Base-by-base conservation (phyloP, 2,797 vertebrate genomes). In the Mormyrus proboscirostris region DNA sequence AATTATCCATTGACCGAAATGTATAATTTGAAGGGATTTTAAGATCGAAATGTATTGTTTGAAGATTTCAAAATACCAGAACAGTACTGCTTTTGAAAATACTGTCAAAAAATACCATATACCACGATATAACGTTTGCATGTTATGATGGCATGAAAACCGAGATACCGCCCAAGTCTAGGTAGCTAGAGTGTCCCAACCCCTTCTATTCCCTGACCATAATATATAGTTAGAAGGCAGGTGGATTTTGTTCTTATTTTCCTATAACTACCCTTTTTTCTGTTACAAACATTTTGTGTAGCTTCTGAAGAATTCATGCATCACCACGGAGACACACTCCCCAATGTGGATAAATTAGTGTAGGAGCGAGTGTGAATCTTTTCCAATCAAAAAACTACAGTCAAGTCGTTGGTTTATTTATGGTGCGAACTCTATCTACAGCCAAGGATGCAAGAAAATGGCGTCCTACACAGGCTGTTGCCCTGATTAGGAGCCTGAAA, bases 381-480 rank as follows among this genome's bases (percentile, higher is more conserved):
- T 59, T 62, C 76, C 55, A 84, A 62, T 84, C 76, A 59, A 65
- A 89, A 73, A 12, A 86, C 59, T 86, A 49, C 29, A 51, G 82
- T 69, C 47, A 89, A 57, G 41, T 53, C 49, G 19, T 4, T 50
- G 59, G 53, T 86, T 89, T 89, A 86, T 89, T 69, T 84, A 50
- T 25, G 85, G 51, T n/a, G 38, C 50, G 49, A n/a, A 29, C 14
- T 85, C 82, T 29, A 33, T 53, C 84, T 16, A 50, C 82, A 86
- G 89, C n/a, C 57, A 69, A 29, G 62, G 53, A 57, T 69, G 47
- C 6, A 65, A 86, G 82, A 89, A 89, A 89, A 89, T 86, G 82
- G 82, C 83, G 2, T 86, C 44, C 10, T 65, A 47, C 55, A 33
- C 47, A 86, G 25, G 50, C 83, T 86, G 59, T 1, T 19, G 49